These are phyloP conservation scores for Lytechinus variegatus DNA, from an alignment of 35 echinoderm and acorn worm genomes.

Conservation along the genomic window DNA sequence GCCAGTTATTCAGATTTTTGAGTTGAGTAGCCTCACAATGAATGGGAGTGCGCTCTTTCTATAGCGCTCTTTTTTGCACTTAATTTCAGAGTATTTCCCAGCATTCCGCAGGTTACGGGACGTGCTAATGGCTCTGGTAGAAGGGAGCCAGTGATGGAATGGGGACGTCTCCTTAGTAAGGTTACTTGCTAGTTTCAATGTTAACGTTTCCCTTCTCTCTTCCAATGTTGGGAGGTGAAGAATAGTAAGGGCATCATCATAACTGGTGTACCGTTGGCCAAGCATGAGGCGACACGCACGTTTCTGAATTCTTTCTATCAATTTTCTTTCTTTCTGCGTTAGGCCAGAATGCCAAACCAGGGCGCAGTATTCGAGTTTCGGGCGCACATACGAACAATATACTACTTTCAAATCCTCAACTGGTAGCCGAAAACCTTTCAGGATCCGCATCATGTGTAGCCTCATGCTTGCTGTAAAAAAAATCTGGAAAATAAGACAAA, in stretches of 20 bases:
- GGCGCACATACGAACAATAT: slow-evolving; percentile 50
- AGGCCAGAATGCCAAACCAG: slow-evolving; percentile 60
- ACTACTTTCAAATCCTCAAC: slow-evolving; percentile 41
- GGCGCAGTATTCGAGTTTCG: slow-evolving; percentile 51
- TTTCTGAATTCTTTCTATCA: slow-evolving; percentile 60
- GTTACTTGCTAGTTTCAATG: neutral
- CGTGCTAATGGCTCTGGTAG: neutral
- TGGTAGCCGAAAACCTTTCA: slow-evolving; percentile 52
- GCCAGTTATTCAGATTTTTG: too few relatives aligned
- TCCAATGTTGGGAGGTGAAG: too few relatives aligned
- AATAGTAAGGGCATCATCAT: too few relatives aligned
- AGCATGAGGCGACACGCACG: slow-evolving; percentile 55
- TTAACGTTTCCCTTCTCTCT: slow-evolving; percentile 3
- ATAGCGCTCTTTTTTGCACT: slow-evolving; percentile 6
- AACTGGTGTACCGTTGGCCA: slow-evolving; percentile 29
- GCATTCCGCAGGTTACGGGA: neutral
- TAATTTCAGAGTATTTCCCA: too few relatives aligned
- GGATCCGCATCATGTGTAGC: slow-evolving; percentile 45
- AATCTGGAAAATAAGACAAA: too few relatives aligned
- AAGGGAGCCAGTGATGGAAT: neutral
- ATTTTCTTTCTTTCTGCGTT: neutral
- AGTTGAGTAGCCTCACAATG: too few relatives aligned
- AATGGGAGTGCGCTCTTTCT: neutral
- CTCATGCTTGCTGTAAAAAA: slow-evolving; percentile 51
- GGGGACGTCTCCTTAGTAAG: neutral